These are phyloP conservation scores for Gambusia affinis DNA, from an alignment of 2,113 vertebrate species.

Conservation along the genomic window DNA sequence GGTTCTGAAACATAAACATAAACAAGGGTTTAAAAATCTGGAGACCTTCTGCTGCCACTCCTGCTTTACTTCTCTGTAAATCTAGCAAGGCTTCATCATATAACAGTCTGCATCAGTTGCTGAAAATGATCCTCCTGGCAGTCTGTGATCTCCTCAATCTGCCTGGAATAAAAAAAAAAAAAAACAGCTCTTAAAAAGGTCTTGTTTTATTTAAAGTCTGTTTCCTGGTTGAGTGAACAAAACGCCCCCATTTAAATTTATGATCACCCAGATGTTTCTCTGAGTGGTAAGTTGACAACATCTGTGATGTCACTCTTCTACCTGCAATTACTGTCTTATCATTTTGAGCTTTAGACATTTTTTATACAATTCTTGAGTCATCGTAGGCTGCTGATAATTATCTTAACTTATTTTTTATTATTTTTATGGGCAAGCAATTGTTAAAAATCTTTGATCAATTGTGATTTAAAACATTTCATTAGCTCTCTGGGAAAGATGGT, in stretches of 20 bases:
- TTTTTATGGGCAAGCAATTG: too few relatives aligned
- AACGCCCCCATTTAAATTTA: neutral
- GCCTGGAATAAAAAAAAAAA: neutral
- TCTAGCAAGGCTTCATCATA: constrained; percentile 1
- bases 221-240: neutral
- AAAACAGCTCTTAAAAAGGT: neutral
- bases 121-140: constrained; percentile 13
- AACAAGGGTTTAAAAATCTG: neutral
- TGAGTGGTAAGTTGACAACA: neutral
- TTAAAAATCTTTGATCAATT: neutral
- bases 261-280: neutral
- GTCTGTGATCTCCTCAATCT: constrained; percentile 1
- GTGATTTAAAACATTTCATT: neutral
- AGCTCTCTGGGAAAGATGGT: too few relatives aligned
- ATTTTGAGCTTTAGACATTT: neutral
- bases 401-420: too few relatives aligned
- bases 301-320: neutral
- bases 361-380: neutral
- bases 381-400: neutral
- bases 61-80: constrained; percentile 11
- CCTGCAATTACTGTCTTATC: neutral
- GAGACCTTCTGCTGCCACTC: constrained; percentile 18
- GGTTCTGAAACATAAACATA: too few relatives aligned
- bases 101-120: constrained; percentile 20
- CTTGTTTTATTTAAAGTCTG: constrained; percentile 23